phyloP scores from a whole-genome alignment of 2,888 invertebrate genomes.

The Acleris emargana region DNA sequence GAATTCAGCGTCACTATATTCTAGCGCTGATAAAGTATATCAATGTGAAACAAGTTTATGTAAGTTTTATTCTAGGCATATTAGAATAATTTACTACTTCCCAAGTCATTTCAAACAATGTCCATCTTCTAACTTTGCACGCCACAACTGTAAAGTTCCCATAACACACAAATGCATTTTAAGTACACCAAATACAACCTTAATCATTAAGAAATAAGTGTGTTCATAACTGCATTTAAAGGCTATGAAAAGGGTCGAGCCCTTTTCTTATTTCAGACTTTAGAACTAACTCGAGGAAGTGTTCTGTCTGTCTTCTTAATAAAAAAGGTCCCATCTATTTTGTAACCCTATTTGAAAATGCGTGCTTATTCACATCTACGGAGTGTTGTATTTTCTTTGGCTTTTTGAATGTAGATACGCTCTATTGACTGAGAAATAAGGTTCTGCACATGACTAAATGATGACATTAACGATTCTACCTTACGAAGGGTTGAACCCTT shows the following conservation, averaged over 20 bases:
- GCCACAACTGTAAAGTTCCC: conserved; percentile 51
- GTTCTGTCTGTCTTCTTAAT: background rate
- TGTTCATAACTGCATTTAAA: background rate
- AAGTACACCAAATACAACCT: background rate
- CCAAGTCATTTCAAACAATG: conserved; percentile 9
- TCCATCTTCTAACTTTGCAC: conserved; percentile 14
- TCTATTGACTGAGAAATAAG: background rate
- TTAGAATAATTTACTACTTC: background rate
- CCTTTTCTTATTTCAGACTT: conserved; percentile 41
- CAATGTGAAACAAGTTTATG: too few species aligned
- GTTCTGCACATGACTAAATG: conserved; percentile 39
- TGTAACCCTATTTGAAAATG: too few species aligned
- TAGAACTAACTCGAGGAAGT: conserved; percentile 12
- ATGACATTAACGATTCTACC: conserved; percentile 30
- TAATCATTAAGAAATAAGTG: background rate
- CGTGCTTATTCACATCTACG: background rate
- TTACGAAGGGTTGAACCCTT: conserved; percentile 20
- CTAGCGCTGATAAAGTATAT: too few species aligned
- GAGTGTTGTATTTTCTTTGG: background rate
- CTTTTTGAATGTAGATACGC: too few species aligned
- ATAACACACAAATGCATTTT: conserved; percentile 25
- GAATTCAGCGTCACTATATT: too few species aligned
- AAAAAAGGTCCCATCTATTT: too few species aligned
- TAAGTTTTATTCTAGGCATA: too few species aligned
- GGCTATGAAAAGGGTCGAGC: conserved; percentile 32